Evolutionary conservation across 1,140 invertebrate genomes (phyloP), one percentile per base, ranked within the genome.

Genomic region (Bombus vancouverensis): DNA sequence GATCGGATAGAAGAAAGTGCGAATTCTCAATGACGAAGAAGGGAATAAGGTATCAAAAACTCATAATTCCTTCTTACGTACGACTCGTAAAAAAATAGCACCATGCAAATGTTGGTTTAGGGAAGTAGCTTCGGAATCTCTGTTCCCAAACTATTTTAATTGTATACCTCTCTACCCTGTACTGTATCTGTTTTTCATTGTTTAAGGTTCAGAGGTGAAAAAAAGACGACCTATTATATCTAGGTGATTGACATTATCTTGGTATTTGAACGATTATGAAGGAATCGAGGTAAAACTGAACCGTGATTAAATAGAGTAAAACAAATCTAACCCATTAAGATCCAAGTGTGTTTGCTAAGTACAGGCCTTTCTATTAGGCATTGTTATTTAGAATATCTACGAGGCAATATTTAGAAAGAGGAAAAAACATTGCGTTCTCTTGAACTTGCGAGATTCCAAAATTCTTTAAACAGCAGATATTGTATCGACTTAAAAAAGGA

Each of bases 51-150:
- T 76, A 57, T 0, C 37, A 53, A 32, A 53, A 32, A 53, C 15
- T 47, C 9, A 10, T 25, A 74, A 32, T 57, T 15, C 42, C 28
- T 76, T 25, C 42, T 53, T 9, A 28, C 28, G 34, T 9, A 28
- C 28, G 34, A 42, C 37, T 57, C 5, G 32, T 73, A 83, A 65
- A 76, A 75, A 66, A 53, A 66, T 80, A 80, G 77, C 77, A 80
- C 77, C 62, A 47, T 68, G 42, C 37, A 47, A n/a, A 70, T 32
- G 28, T 42, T 53, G 74, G 39, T 28, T 59, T n/a, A 59, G 37
- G 47, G 18, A 53, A 53, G 74, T 59, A 39, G 37, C 74, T 59
- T 76, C 34, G 37, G 28, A 44, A 12, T 65, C n/a, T 10, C 53
- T 34, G n/a, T 15, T 47, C n/a, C 34, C 9, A 71, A 8, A 3